These are phyloP conservation scores for Alligator mississippiensis DNA, from an alignment of 2,113 vertebrate genomes.

Conservation along the genomic window DNA sequence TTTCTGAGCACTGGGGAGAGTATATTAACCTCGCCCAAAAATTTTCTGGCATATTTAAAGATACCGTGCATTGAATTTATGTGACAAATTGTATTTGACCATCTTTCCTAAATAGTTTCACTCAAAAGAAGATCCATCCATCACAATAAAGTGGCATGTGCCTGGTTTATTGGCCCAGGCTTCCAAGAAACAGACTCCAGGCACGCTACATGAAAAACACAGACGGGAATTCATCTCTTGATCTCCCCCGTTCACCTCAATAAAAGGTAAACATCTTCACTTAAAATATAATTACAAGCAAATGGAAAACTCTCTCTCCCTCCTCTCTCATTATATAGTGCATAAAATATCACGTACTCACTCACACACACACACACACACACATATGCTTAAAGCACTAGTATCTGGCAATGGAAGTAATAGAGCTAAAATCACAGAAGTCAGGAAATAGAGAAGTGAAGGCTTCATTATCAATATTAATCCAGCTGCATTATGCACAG, in stretches of 20 bases:
- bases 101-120: not conserved
- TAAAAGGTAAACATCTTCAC: not conserved
- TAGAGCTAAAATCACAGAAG: not conserved
- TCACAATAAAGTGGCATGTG: rapidly evolving
- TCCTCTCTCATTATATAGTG: too few species aligned
- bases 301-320: not conserved
- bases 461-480: rapidly evolving
- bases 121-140: not conserved
- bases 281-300: not conserved
- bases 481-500: not conserved
- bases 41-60: not conserved
- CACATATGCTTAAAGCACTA: rapidly evolving
- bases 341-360: not conserved
- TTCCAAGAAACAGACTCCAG: not conserved
- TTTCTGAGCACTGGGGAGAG: not conserved
- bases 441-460: not conserved
- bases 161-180: not conserved
- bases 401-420: not conserved
- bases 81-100: not conserved
- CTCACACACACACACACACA: not conserved
- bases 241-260: not conserved
- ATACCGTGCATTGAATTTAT: not conserved
- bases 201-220: not conserved
- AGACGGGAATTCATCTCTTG: not conserved
- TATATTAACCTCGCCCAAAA: not conserved